Conservation (phyloP, 2,888 invertebrate species). For the Eupeodes luniger region DNA sequence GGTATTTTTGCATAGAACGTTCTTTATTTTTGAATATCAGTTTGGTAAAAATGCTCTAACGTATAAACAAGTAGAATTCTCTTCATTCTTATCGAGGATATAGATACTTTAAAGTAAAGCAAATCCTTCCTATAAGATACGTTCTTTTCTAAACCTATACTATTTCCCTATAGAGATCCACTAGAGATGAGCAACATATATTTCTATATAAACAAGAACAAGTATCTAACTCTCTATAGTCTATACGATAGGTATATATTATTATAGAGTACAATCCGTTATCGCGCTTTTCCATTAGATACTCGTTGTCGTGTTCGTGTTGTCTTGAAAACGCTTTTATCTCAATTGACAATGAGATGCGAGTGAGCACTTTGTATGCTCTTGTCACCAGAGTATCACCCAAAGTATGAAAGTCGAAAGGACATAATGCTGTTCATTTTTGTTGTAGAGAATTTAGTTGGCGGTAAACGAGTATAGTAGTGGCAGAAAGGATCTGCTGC, state of each 20-base stretch:
- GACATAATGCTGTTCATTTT: constrained; percentile 16
- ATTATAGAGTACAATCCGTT: constrained; percentile 9
- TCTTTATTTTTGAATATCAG: constrained; percentile 8
- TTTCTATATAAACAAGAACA: background rate
- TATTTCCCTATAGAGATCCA: constrained; percentile 5
- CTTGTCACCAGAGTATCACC: constrained; percentile 64
- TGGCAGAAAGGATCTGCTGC: background rate
- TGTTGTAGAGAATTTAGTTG: background rate
- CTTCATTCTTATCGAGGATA: constrained; percentile 13
- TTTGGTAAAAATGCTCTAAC: background rate
- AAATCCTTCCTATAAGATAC: constrained; percentile 3
- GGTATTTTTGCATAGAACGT: background rate
- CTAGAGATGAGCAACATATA: constrained; percentile 14
- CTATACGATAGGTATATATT: background rate
- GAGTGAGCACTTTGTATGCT: constrained; percentile 64
- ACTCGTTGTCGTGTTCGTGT: constrained; percentile 45
- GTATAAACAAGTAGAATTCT: background rate
- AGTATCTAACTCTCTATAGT: too few relatives aligned
- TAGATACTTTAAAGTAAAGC: constrained; percentile 6
- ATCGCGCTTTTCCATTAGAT: constrained; percentile 67
- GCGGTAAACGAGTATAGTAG: background rate
- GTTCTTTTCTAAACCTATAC: background rate
- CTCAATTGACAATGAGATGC: constrained; percentile 70
- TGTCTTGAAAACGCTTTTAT: constrained; percentile 66
- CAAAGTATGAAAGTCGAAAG: constrained; percentile 27